These are phyloP conservation scores for Scaptomyza caliginosa DNA, from an alignment of 2,888 invertebrate genomes.

Conservation along the genomic window DNA sequence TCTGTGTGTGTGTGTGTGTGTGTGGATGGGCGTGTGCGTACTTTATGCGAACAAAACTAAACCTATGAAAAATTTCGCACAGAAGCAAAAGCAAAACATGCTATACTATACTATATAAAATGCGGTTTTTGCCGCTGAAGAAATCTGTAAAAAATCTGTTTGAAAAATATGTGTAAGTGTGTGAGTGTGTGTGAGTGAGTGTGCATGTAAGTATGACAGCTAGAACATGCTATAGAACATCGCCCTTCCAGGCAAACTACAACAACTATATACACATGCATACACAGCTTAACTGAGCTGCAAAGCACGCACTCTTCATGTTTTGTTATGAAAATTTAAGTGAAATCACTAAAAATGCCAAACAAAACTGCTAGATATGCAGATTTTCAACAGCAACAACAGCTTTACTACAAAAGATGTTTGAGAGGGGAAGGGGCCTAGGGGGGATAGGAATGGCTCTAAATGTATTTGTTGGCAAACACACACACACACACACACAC, in stretches of 20 bases:
- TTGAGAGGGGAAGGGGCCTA: background rate
- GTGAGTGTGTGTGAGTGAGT: constrained; percentile 11
- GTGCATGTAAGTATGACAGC: constrained; percentile 59
- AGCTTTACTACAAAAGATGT: constrained; percentile 13
- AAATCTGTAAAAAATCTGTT: constrained; percentile 61
- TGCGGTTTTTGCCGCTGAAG: constrained; percentile 65
- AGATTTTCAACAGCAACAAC: constrained; percentile 35
- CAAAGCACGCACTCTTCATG: constrained; percentile 71
- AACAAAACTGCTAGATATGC: constrained; percentile 68
- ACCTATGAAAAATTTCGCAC: constrained; percentile 69
- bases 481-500: background rate
- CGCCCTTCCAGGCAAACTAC: constrained; percentile 6
- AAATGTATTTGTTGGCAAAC: constrained; percentile 9
- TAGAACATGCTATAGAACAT: constrained; percentile 41
- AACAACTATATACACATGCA: background rate
- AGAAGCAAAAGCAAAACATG: constrained; percentile 67
- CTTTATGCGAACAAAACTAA: constrained; percentile 49
- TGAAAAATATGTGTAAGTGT: constrained; percentile 48
- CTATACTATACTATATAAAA: constrained; percentile 48
- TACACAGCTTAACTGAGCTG: constrained; percentile 42
- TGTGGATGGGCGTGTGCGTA: constrained; percentile 36
- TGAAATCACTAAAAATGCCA: constrained; percentile 81
- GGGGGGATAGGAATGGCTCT: background rate
- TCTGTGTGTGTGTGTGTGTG: constrained; percentile 8
- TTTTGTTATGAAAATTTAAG: constrained; percentile 81